Evolutionary conservation across 2,888 invertebrate genomes (phyloP).

Genomic region (Diloba caeruleocephala): DNA sequence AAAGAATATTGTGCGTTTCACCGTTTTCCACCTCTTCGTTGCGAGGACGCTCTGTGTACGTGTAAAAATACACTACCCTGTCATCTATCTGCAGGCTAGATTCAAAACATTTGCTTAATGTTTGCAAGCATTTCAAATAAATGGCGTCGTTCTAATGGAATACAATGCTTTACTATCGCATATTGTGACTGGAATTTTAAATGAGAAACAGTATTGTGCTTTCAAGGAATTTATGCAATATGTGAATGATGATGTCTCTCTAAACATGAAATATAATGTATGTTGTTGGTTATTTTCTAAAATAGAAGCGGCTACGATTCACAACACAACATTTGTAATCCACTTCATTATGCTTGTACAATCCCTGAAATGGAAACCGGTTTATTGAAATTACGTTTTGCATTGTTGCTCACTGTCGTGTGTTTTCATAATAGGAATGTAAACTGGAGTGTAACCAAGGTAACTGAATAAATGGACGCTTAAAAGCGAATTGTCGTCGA

Average conservation of each 20-base stretch:
- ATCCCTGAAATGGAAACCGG: constrained; percentile 26
- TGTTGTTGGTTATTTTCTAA: background rate
- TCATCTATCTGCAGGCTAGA: constrained; percentile 23
- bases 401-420: constrained; percentile 1
- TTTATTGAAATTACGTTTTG: constrained; percentile 19
- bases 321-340: constrained; percentile 15
- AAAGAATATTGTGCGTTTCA: constrained; percentile 56
- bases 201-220: constrained; percentile 7
- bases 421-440: constrained; percentile 3
- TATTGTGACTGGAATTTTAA: constrained; percentile 29
- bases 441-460: background rate
- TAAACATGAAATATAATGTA: background rate
- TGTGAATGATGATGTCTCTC: background rate
- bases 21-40: constrained; percentile 54
- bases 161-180: constrained; percentile 2
- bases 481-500: constrained; percentile 21
- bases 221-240: background rate
- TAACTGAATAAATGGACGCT: constrained; percentile 23
- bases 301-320: background rate
- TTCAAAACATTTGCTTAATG: constrained; percentile 33
- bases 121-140: constrained; percentile 29
- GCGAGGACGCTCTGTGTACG: constrained; percentile 38
- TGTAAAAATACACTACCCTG: constrained; percentile 27
- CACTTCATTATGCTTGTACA: constrained; percentile 27
- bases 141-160: constrained; percentile 12